Percentiles rank a stretch among this genome's conserved stretches.
phyloP scores from a whole-genome alignment of 2,888 invertebrate genomes.

The Melitaea athalia region DNA sequence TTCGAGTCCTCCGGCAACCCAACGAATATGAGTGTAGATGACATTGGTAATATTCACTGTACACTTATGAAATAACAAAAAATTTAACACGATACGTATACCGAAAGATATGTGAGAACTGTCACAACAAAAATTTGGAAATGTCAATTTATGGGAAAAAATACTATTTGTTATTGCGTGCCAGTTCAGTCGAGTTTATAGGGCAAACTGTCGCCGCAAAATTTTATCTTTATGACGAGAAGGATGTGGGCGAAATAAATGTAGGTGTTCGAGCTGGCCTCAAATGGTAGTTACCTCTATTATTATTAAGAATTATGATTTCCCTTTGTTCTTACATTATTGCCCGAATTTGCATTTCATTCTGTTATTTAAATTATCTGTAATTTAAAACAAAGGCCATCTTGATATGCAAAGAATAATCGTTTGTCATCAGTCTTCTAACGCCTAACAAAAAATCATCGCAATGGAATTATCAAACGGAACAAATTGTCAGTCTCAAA shows the following conservation, averaged over 20 bases:
- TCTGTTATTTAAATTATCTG: too few relatives aligned
- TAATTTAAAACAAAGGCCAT: too few relatives aligned
- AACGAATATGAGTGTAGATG: conserved; percentile 83
- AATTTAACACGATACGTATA: conserved; percentile 47
- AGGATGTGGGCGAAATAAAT: conserved; percentile 60
- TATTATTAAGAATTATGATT: conserved; percentile 54
- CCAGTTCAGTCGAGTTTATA: conserved; percentile 60
- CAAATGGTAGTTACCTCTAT: conserved; percentile 39
- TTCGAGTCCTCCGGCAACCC: conserved; percentile 82
- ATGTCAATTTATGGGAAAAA: conserved; percentile 31
- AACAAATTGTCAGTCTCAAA: too few relatives aligned
- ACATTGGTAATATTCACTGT: conserved; percentile 68
- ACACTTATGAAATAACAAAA: conserved; percentile 39
- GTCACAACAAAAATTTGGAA: conserved; percentile 31
- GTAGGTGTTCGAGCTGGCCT: conserved; percentile 64
- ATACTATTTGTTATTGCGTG: conserved; percentile 46
- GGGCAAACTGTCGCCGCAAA: conserved; percentile 57
- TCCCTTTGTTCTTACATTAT: conserved; percentile 46
- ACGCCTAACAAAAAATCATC: too few relatives aligned
- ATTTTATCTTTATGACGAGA: conserved; percentile 60
- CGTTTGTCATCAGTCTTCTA: too few relatives aligned
- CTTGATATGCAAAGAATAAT: too few relatives aligned
- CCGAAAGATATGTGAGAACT: conserved; percentile 30
- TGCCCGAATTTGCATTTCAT: conserved; percentile 13
- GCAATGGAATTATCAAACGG: too few relatives aligned